phyloP scores from a whole-genome alignment of 2,888 invertebrate genomes.

The Coecobrya sp. region DNA sequence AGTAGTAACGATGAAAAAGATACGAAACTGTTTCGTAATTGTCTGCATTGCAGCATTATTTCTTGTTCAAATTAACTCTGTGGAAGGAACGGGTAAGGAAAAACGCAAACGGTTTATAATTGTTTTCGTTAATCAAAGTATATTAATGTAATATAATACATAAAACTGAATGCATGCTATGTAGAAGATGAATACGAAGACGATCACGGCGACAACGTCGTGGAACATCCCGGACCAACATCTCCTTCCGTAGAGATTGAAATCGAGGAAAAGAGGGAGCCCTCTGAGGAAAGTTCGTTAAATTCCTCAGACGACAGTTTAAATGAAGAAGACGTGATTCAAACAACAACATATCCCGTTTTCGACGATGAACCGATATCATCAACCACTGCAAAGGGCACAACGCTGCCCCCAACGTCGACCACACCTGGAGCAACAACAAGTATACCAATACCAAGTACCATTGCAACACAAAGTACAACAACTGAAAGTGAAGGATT shows the following conservation, averaged over 20 bases:
- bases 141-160: no score
- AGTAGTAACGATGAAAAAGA: conserved; percentile 58
- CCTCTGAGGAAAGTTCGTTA: not conserved
- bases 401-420: conserved; percentile 58
- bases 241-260: conserved; percentile 40
- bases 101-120: not conserved
- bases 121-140: not conserved
- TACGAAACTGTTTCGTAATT: conserved; percentile 42
- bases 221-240: conserved; percentile 75
- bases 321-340: conserved; percentile 51
- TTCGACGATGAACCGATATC: conserved; percentile 57
- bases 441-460: not conserved
- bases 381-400: conserved; percentile 55
- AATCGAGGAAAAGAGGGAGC: conserved; percentile 53
- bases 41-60: conserved; percentile 52
- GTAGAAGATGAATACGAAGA: conserved; percentile 72
- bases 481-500: conserved; percentile 6
- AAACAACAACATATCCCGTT: conserved; percentile 71
- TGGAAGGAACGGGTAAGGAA: conserved; percentile 68
- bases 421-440: conserved; percentile 38
- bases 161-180: not conserved
- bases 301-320: not conserved
- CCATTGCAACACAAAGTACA: conserved; percentile 3
- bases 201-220: conserved; percentile 66
- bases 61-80: conserved; percentile 29